These are phyloP conservation scores for Plebejus melissa DNA, from an alignment of 2,888 invertebrate genomes.

Conservation along the genomic window DNA sequence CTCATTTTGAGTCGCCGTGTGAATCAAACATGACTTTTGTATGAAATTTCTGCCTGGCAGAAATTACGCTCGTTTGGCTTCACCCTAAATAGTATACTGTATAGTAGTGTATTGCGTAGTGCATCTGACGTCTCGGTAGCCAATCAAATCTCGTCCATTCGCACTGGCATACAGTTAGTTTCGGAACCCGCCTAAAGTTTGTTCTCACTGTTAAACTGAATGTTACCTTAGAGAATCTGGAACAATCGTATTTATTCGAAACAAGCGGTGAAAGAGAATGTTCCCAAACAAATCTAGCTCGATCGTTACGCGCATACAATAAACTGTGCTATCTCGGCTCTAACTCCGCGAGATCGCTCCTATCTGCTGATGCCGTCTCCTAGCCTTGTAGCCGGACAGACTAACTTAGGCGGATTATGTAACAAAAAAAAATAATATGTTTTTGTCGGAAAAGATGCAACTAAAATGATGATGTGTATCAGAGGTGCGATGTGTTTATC, in stretches of 20 bases:
- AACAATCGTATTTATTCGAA: background rate
- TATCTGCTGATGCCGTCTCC: background rate
- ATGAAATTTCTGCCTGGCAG: too few relatives aligned
- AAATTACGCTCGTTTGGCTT: too few relatives aligned
- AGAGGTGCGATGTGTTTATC: too few relatives aligned
- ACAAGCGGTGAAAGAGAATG: background rate
- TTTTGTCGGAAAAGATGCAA: too few relatives aligned
- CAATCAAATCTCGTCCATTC: background rate
- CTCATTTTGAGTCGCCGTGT: too few relatives aligned
- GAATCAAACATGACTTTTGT: too few relatives aligned
- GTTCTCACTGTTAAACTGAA: background rate
- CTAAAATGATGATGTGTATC: too few relatives aligned
- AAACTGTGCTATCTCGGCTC: background rate
- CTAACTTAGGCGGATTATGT: background rate
- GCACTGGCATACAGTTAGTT: background rate
- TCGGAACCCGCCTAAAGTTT: background rate
- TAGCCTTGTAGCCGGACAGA: background rate
- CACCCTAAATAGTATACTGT: too few relatives aligned
- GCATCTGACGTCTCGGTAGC: background rate
- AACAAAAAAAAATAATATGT: background rate
- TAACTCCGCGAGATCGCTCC: background rate
- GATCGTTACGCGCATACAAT: background rate
- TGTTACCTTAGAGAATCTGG: background rate
- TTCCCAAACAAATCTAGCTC: slow-evolving; percentile 12
- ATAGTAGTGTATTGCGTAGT: background rate